Evolutionary conservation across 1,140 invertebrate species (phyloP), one percentile per base, ranked within the genome.

Genomic region (Euura saliciscinereae): DNA sequence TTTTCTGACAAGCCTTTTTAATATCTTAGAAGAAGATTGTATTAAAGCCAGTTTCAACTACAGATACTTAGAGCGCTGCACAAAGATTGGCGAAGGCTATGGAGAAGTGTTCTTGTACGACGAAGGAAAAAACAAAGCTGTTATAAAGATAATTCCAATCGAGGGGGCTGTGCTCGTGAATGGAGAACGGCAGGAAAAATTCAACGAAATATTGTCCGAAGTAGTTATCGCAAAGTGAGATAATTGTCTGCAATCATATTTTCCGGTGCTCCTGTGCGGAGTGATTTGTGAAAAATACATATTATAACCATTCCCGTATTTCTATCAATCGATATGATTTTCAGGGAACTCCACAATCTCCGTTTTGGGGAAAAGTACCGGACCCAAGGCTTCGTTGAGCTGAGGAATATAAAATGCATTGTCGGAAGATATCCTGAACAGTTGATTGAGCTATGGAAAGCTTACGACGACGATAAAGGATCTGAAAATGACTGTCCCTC

Each of bases 11-110:
- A n/a, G n/a, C n/a, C n/a, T n/a, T n/a, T n/a, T n/a, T n/a, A n/a
- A n/a, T n/a, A n/a, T n/a, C n/a, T n/a, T n/a, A n/a, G n/a, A n/a
- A n/a, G n/a, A n/a, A n/a, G n/a, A n/a, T n/a, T n/a, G n/a, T n/a
- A n/a, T n/a, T n/a, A n/a, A n/a, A n/a, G n/a, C n/a, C n/a, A n/a
- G n/a, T n/a, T n/a, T n/a, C n/a, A n/a, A n/a, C n/a, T n/a, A n/a
- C 80, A 93, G 91, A 44, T 86, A 88, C 46, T 82, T 93, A 75
- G 82, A 89, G 74, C 85, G 91, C 69, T 93, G 94, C 80, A 89
- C 88, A 74, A 98, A 98, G 90, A 94, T 98, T 77, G 96, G 95
- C 6, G 97, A 98, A 88, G 97, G 97, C 28, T 98, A 95, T 80
- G 96, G 96, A 1, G 97, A 98, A 87, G 97, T 98, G 3, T 98